Base-by-base conservation (phyloP, 2,888 invertebrate genomes). In the Hemicrepidius hirtus region DNA sequence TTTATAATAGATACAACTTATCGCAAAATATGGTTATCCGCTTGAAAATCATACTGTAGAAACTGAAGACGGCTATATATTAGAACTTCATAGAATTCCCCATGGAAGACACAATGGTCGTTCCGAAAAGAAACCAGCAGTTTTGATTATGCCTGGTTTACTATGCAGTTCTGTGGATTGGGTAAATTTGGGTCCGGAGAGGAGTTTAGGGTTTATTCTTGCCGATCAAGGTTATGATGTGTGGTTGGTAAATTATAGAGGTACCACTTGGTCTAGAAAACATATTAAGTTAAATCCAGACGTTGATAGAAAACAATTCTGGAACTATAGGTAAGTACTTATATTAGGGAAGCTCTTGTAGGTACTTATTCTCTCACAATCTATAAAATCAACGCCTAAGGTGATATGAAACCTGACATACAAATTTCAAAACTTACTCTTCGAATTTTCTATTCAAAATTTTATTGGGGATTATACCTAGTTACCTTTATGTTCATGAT, bases 91-190 rank as follows among this genome's bases (percentile, higher is more conserved):
- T 77, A 81, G 87, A 67, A 84, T 87, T 21, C 80, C 85, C 9
- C 73, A 77, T 35, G 77, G 79, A 13, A 20, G 72, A 72, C 77
- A 68, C 18, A 78, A 78, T 5, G 72, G 5, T 7, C n/a, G 32
- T 12, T 7, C 74, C 53, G 81, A 84, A 75, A 90, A 78, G 10
- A 80, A 77, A 79, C 87, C 80, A 78, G 93, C 88, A 10, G 92
- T 91, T 70, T 87, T 94, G 67, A 83, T 95, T 37, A 93, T 94
- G 80, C 95, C 95, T 81, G 96, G 96, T 0, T 85, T 96, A 2
- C 86, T 94, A 0, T 90, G 91, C 13, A 92, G 92, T 78, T 93
- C 94, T 0, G 91, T 92, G 0, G 92, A 92, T 82, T 96, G 93
- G 92, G 87, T 95, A 0, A 85, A 93, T 10, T 87, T 91, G 65